phyloP scores from a whole-genome alignment of 2,797 vertebrate genomes.

The Cirrhinus molitorella region DNA sequence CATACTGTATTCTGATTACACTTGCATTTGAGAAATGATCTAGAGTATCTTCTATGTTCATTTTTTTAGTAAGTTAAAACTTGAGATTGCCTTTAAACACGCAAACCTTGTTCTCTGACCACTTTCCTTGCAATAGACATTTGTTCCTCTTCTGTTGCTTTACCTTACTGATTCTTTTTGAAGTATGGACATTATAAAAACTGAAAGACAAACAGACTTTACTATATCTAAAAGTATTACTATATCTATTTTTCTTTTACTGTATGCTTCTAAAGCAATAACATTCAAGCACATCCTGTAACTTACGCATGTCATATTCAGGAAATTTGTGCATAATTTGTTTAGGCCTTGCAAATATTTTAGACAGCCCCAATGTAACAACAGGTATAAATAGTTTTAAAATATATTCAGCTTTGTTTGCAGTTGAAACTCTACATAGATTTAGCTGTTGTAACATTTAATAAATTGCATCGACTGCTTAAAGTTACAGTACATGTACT shows the following conservation, averaged over 20 bases:
- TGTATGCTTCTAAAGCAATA: background rate
- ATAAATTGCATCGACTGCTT: background rate
- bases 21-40: constrained; percentile 17
- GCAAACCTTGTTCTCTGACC: constrained; percentile 4
- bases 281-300: background rate
- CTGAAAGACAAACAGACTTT: background rate
- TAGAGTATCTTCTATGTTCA: background rate
- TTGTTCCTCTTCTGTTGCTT: constrained; percentile 3
- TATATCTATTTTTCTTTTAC: background rate
- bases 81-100: background rate
- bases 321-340: background rate
- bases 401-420: background rate
- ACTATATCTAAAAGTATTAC: background rate
- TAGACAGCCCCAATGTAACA: background rate
- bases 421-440: background rate
- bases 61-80: background rate
- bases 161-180: background rate
- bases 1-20: background rate
- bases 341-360: constrained; percentile 17
- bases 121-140: background rate
- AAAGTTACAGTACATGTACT: background rate
- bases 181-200: background rate
- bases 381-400: background rate
- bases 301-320: background rate
- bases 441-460: constrained; percentile 1